Evolutionary conservation across 2,888 invertebrate species (phyloP).

Genomic region (Agriotes lineatus): DNA sequence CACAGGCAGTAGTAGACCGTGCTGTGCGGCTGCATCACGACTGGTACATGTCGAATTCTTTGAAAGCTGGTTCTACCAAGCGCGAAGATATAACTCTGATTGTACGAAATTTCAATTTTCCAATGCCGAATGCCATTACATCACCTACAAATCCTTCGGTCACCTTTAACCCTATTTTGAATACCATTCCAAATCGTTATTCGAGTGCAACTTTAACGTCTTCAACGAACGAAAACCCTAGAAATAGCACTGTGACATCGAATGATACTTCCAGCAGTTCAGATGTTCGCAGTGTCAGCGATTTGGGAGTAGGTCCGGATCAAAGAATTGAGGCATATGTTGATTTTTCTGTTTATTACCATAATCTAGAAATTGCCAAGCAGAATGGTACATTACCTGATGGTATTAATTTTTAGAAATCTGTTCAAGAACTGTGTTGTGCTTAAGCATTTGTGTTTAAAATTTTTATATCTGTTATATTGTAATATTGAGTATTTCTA

Average conservation of each 20-base stretch:
- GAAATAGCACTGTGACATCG: slow-evolving; percentile 61
- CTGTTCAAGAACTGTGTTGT: too few species aligned
- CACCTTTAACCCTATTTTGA: slow-evolving; percentile 73
- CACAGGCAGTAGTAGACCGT: slow-evolving; percentile 88
- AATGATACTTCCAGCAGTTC: slow-evolving; percentile 61
- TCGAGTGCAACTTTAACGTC: slow-evolving; percentile 50
- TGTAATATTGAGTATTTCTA: too few species aligned
- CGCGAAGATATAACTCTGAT: slow-evolving; percentile 88
- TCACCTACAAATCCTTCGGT: slow-evolving; percentile 70
- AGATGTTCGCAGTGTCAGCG: slow-evolving; percentile 59
- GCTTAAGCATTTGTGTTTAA: too few species aligned
- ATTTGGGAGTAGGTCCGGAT: slow-evolving; percentile 67
- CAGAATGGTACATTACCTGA: slow-evolving; percentile 76
- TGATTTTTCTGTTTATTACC: slow-evolving; percentile 85
- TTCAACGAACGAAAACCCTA: slow-evolving; percentile 53
- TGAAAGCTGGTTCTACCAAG: slow-evolving; percentile 67
- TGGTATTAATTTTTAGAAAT: slow-evolving; percentile 71
- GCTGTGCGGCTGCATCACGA: slow-evolving; percentile 87
- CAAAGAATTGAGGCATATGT: slow-evolving; percentile 84
- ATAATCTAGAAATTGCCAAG: slow-evolving; percentile 77
- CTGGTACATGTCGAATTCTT: slow-evolving; percentile 73
- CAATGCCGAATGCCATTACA: slow-evolving; percentile 74
- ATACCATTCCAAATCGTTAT: slow-evolving; percentile 50
- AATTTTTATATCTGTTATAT: too few species aligned
- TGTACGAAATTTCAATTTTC: slow-evolving; percentile 88